These are phyloP conservation scores for Brachionus manjavacas DNA, from an alignment of 1,140 invertebrate species.

Conservation along the genomic window DNA sequence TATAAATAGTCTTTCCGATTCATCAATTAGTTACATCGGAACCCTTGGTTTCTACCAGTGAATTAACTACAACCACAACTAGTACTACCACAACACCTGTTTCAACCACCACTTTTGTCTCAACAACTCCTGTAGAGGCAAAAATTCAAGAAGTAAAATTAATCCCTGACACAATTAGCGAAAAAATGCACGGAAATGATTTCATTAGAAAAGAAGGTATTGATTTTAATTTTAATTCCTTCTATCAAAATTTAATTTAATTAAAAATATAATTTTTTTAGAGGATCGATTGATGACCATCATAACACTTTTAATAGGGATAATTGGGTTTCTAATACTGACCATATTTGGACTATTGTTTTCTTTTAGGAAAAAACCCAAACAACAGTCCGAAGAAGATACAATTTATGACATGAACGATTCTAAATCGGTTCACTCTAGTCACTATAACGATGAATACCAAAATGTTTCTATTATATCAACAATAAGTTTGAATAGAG, in stretches of 20 bases:
- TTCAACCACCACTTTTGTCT: neutral
- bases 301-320: neutral
- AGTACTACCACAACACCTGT: neutral
- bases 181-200: constrained; percentile 3
- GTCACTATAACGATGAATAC: constrained; percentile 11
- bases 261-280: neutral
- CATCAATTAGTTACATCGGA: neutral
- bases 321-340: neutral
- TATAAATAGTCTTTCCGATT: neutral
- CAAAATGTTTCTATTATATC: constrained; percentile 33
- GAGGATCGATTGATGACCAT: constrained; percentile 5
- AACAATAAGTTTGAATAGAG: constrained; percentile 3
- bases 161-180: neutral
- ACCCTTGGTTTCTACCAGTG: neutral
- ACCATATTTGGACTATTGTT: constrained; percentile 12
- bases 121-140: neutral
- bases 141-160: neutral
- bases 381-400: constrained; percentile 16
- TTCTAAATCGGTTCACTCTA: neutral
- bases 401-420: constrained; percentile 17
- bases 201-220: constrained; percentile 12
- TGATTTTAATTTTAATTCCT: neutral
- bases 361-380: neutral
- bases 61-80: neutral
- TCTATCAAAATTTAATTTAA: too few species aligned